Evolutionary conservation across 2,113 vertebrate species (phyloP), one percentile per base, ranked within the genome.

Genomic region (Baryphthengus martii): DNA sequence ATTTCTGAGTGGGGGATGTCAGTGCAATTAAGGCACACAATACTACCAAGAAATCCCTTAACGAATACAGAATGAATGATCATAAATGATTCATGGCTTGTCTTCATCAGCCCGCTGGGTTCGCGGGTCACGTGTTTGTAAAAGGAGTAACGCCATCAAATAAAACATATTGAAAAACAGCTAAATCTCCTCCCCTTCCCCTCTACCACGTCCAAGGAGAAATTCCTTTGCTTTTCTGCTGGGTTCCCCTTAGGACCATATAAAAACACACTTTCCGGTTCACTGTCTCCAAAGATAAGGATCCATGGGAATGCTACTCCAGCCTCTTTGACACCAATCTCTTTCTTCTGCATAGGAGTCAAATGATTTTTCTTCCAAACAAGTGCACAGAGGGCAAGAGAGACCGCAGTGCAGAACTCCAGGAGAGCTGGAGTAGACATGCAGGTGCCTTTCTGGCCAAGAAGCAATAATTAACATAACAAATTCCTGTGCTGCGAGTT

Each of bases 31-130:
- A 94, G 65, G 88, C 28, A 25, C n/a, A 88, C 85, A 88, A 93
- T 85, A 94, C 89, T 25, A 92, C 90, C 47, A 95, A 88, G 62
- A 95, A 95, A 93, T 83, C 92, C 88, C 82, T 91, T 88, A 97
- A 95, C 13, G 67, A 98, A 96, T 83, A 90, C 62, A 78, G 81
- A 92, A 90, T 5, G 75, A 96, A 90, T 9, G 14, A 66, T 76
- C 94, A 95, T 96, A 91, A 97, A 97, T 97, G 96, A 97, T 96
- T 96, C 96, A 96, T 85, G 44, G 65, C 83, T 91, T 92, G 61
- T 73, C 93, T 93, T 86, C 67, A 66, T 13, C 25, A 71, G 73
- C 66, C 85, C 1, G 35, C 90, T 89, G 29, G 66, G 93, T 84
- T 80, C 80, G 93, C 90, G 52, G 55, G 85, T 91, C 82, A 92